phyloP scores from a whole-genome alignment of 2,113 vertebrate genomes.

The Nestor notabilis region DNA sequence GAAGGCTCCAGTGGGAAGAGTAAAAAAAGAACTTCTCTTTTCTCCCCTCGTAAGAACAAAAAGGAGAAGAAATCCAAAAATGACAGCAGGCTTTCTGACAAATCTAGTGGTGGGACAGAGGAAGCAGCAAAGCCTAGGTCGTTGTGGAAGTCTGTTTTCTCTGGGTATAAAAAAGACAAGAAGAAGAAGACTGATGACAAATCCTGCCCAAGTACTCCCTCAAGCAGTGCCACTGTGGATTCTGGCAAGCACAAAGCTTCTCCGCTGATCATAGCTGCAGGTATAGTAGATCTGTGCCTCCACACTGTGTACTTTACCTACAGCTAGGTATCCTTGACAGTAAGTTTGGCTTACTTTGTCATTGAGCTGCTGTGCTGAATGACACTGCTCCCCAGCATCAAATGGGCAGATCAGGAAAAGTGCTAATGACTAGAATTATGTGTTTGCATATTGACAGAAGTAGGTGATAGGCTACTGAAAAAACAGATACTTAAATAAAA shows the following conservation, averaged over 20 bases:
- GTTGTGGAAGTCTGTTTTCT: constrained; percentile 95
- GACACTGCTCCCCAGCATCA: background rate
- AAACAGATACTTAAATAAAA: background rate
- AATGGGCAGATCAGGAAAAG: background rate
- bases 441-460: background rate
- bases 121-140: constrained; percentile 90
- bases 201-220: constrained; percentile 89
- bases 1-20: constrained; percentile 89
- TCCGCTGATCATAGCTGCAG: constrained; percentile 79
- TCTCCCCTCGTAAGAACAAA: constrained; percentile 94
- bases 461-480: background rate
- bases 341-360: background rate
- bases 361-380: background rate
- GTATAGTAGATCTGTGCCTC: constrained; percentile 44
- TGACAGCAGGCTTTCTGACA: constrained; percentile 79
- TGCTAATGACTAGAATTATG: background rate
- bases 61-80: constrained; percentile 96
- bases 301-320: background rate
- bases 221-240: constrained; percentile 87
- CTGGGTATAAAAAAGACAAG: constrained; percentile 96
- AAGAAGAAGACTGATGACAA: constrained; percentile 91
- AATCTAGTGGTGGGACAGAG: constrained; percentile 66
- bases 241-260: constrained; percentile 83
- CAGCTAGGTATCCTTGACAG: background rate
- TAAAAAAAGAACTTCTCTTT: constrained; percentile 93